Percentiles rank a stretch among this genome's conserved stretches.
phyloP scores from a whole-genome alignment of 2,888 invertebrate genomes.

The Pocota personata region DNA sequence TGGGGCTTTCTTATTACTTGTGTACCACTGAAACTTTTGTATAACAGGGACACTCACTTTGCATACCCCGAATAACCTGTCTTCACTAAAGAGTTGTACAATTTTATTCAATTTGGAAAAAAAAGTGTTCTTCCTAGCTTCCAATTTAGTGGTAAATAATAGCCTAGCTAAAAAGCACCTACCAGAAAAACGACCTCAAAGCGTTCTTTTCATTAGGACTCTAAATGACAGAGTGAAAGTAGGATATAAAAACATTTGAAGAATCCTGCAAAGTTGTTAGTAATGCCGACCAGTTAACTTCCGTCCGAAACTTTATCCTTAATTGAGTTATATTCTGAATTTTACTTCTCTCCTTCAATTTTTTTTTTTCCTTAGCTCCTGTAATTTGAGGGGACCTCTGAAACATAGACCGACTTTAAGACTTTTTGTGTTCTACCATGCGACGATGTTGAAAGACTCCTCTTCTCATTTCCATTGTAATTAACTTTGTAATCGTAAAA shows the following conservation, averaged over 20 bases:
- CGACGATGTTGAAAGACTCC: slow-evolving; percentile 22
- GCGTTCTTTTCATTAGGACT: not conserved
- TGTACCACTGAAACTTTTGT: too few relatives aligned
- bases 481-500: slow-evolving; percentile 73
- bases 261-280: slow-evolving; percentile 30
- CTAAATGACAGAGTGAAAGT: not conserved
- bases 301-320: slow-evolving; percentile 49
- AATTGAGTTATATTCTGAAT: slow-evolving; percentile 51
- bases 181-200: not conserved
- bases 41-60: too few relatives aligned
- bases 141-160: too few relatives aligned
- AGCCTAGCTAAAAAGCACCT: too few relatives aligned
- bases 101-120: too few relatives aligned
- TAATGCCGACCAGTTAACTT: slow-evolving; percentile 50
- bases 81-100: too few relatives aligned
- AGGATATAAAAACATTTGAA: not conserved
- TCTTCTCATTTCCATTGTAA: slow-evolving; percentile 67
- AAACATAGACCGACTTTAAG: not conserved
- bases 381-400: slow-evolving; percentile 3
- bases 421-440: not conserved
- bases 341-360: slow-evolving; percentile 9
- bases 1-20: too few relatives aligned
- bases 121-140: too few relatives aligned
- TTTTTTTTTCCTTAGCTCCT: not conserved
- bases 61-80: too few relatives aligned